Conservation (phyloP, 2,797 vertebrate genomes). For the Protonibea diacanthus region DNA sequence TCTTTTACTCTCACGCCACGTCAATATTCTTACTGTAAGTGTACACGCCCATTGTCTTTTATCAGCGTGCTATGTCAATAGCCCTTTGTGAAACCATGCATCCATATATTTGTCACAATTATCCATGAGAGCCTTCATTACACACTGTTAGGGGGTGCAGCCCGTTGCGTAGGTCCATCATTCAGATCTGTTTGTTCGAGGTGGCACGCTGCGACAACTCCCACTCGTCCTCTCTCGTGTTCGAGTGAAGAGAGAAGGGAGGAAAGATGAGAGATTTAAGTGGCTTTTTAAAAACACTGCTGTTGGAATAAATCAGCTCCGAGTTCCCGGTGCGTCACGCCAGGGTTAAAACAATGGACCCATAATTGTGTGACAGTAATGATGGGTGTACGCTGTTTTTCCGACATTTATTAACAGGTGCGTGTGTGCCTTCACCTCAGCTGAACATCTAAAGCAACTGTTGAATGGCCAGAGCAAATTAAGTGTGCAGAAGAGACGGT, state of each 20-base stretch:
- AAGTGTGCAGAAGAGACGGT: not conserved
- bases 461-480: not conserved
- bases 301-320: slow-evolving; percentile 25
- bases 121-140: slow-evolving; percentile 35
- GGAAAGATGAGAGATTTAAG: slow-evolving; percentile 23
- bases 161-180: slow-evolving; percentile 55
- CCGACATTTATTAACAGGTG: not conserved
- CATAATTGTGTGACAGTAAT: slow-evolving; percentile 8
- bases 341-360: not conserved
- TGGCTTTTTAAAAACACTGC: slow-evolving; percentile 35
- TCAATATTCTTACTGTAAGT: slow-evolving; percentile 15
- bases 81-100: slow-evolving; percentile 25
- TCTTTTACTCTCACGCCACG: not conserved
- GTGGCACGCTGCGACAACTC: slow-evolving; percentile 56
- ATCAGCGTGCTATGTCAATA: slow-evolving; percentile 28
- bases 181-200: slow-evolving; percentile 64
- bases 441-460: not conserved
- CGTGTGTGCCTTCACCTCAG: not conserved
- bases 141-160: slow-evolving; percentile 40
- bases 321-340: not conserved
- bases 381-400: not conserved
- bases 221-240: slow-evolving; percentile 56
- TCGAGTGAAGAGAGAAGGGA: slow-evolving; percentile 35
- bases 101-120: slow-evolving; percentile 37
- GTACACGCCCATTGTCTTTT: slow-evolving; percentile 37